Evolutionary conservation across 2,797 vertebrate species (phyloP).

Genomic region (Onychomys torridus): DNA sequence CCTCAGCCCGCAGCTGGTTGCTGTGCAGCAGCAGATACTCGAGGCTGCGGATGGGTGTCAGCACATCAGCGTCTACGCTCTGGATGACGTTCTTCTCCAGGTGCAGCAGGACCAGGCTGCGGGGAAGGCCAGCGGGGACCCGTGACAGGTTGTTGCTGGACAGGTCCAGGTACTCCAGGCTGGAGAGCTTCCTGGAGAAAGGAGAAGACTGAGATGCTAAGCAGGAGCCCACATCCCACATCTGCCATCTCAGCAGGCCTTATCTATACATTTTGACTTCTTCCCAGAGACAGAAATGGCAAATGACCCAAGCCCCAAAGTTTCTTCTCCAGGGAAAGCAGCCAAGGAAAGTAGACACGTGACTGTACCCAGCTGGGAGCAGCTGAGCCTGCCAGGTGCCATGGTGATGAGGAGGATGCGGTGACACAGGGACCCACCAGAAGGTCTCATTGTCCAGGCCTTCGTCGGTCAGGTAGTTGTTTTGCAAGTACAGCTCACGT

Average conservation of each 20-base stretch:
- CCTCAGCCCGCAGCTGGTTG: constrained; percentile 94
- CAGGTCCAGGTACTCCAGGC: constrained; percentile 96
- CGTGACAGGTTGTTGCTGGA: constrained; percentile 97
- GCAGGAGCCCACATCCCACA: background rate
- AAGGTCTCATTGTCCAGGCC: constrained; percentile 97
- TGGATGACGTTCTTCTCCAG: constrained; percentile 96
- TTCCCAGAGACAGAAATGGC: background rate
- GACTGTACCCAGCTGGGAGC: background rate
- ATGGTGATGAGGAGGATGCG: rapidly evolving
- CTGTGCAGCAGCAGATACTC: constrained; percentile 99
- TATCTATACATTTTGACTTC: background rate
- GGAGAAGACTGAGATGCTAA: background rate
- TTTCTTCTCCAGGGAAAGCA: background rate
- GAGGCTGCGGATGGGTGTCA: constrained; percentile 93
- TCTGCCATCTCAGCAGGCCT: background rate
- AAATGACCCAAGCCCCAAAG: background rate
- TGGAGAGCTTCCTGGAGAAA: constrained; percentile 90
- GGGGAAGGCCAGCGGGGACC: constrained; percentile 95
- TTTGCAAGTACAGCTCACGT: constrained; percentile 96
- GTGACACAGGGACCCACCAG: constrained; percentile 89
- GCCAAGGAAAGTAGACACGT: background rate
- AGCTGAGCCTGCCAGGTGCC: background rate
- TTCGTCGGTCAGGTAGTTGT: constrained; percentile 95
- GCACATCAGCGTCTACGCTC: constrained; percentile 91
- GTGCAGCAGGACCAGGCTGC: constrained; percentile 95